Base-by-base conservation (phyloP, 2,888 invertebrate species). In the Perithous albicinctus region DNA sequence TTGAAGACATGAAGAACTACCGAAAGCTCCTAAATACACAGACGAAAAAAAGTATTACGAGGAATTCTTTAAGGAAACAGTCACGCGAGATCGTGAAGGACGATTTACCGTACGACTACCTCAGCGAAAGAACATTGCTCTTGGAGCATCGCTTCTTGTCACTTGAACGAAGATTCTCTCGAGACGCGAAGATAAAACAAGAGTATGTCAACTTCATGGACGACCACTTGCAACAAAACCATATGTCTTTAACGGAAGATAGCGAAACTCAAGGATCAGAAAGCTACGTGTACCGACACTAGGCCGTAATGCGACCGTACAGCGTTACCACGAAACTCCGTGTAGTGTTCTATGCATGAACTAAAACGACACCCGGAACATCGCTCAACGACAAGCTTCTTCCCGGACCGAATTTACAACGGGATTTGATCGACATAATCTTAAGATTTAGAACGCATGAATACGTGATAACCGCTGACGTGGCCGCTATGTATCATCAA, bases 121-220 rank as follows among this genome's bases (percentile, higher is more conserved):
- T 1, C 46, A 83, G 8, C 12, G 72, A 43, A 38, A 59, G 10
- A 15, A 77, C 29, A 26, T 67, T n/a, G 8, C 7, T 2, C 73
- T 88, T 23, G 88, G 88, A 20, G 75, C 82, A 0, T 87, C 88
- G 88, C 3, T 85, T 87, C 41, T 6, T 67, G 0, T 35, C 75
- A 10, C 48, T 88, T 7, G 89, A 89, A 66, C 41, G 75, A 12
- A 78, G 83, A 63, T 78, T 87, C 10, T 10, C 48, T 0, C 46
- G 20, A 35, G 63, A 84, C 23, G 23, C 81, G 0, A 54, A 59
- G 18, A 6, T 86, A 5, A 63, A 75, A 46, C 5, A 54, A 51
- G 66, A 78, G 32, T 87, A 87, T 64, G 26, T 48, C 2, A 23
- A 67, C 1, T 86, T 88, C 69, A 70, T 89, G 56, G 41, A 84